phyloP scores from a whole-genome alignment of 2,113 vertebrate genomes.

The Calyptomena viridis region DNA sequence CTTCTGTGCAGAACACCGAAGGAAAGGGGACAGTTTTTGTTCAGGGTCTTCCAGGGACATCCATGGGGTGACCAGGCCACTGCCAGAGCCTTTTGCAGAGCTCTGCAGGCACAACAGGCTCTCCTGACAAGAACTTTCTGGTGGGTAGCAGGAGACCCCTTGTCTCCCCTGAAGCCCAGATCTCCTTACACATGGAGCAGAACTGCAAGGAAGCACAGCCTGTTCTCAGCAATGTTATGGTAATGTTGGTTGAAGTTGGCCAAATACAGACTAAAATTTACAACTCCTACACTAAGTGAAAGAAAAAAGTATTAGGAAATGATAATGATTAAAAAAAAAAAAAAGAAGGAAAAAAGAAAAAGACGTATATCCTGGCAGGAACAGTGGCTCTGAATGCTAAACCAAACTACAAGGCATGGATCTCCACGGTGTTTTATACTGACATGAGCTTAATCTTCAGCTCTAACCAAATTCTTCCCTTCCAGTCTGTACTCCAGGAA shows the following conservation, averaged over 20 bases:
- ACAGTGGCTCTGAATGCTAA: neutral
- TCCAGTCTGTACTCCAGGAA: neutral
- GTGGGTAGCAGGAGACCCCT: neutral
- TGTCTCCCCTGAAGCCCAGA: neutral
- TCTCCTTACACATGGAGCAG: fast-evolving
- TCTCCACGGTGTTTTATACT: neutral
- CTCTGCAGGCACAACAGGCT: neutral
- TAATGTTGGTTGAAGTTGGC: neutral
- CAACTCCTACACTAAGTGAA: neutral
- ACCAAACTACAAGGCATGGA: neutral
- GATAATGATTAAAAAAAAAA: too few species aligned
- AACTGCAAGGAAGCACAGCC: neutral
- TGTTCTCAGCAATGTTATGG: neutral
- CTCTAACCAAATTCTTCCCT: neutral
- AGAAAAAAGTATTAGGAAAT: neutral
- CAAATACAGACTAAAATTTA: neutral
- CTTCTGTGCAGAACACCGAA: neutral
- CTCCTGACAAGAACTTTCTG: neutral
- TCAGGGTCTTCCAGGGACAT: neutral
- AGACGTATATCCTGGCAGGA: neutral
- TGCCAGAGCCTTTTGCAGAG: neutral
- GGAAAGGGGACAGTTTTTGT: neutral
- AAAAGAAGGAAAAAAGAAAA: neutral
- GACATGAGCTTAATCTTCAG: neutral
- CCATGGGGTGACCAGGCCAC: too few species aligned